Percentiles rank a stretch among this genome's conserved stretches.
Conservation (phyloP, 2,113 vertebrate species). For the Canis aureus region DNA sequence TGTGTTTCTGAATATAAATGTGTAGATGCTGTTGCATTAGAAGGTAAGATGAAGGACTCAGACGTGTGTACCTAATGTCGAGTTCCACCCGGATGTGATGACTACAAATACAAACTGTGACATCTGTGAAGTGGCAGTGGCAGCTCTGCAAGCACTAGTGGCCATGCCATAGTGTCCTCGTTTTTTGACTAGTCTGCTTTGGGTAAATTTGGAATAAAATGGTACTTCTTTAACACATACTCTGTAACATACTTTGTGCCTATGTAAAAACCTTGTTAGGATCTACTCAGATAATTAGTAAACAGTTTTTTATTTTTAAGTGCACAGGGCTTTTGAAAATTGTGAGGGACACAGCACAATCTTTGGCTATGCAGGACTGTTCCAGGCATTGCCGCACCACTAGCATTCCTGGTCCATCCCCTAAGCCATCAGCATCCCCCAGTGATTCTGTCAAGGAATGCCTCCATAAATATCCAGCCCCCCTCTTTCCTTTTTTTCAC, state of each 20-base stretch:
- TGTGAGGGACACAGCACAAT: neutral
- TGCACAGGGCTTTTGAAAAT: neutral
- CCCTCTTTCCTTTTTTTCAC: neutral
- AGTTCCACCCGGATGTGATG: neutral
- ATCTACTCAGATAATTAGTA: neutral
- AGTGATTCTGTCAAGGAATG: neutral
- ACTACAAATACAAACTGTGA: neutral
- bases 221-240: neutral
- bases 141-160: neutral
- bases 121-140: rapidly evolving
- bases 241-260: neutral
- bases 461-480: neutral
- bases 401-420: neutral
- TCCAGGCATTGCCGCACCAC: neutral
- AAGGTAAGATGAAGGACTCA: neutral
- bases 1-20: rapidly evolving
- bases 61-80: rapidly evolving
- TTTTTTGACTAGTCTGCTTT: neutral
- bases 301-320: neutral
- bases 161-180: neutral
- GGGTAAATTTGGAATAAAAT: neutral
- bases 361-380: neutral
- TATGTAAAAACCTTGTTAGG: neutral
- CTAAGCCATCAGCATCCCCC: neutral
- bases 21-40: neutral